Conservation (phyloP, 2,113 vertebrate species). For the Mohoua ochrocephala region DNA sequence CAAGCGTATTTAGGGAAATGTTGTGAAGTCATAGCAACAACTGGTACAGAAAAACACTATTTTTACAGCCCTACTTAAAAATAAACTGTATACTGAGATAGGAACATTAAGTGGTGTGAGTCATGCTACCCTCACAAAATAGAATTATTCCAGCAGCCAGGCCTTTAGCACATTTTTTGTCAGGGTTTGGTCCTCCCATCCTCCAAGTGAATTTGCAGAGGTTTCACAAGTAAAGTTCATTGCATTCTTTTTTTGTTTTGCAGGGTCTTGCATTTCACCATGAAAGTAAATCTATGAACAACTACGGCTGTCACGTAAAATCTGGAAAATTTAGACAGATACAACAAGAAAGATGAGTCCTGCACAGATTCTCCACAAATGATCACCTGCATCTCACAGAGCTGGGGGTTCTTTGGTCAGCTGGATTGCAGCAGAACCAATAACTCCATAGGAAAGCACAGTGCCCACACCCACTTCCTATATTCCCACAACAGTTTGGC, state of each 20-base stretch:
- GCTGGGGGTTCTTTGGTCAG: not conserved
- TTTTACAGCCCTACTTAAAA: constrained; percentile 67
- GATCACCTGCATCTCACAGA: not conserved
- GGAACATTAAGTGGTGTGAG: constrained; percentile 61
- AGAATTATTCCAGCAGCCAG: constrained; percentile 48
- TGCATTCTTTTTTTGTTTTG: not conserved
- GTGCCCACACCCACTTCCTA: not conserved
- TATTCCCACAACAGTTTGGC: not conserved
- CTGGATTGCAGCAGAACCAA: not conserved
- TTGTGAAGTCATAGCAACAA: constrained; percentile 76
- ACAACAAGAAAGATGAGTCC: not conserved
- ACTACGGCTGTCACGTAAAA: not conserved
- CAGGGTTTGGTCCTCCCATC: constrained; percentile 26
- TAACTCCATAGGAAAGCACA: not conserved
- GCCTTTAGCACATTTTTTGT: constrained; percentile 36
- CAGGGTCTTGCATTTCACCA: not conserved
- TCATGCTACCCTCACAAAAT: constrained; percentile 55
- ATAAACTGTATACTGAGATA: constrained; percentile 69
- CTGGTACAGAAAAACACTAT: constrained; percentile 49
- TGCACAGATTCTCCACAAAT: not conserved
- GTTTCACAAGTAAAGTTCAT: not conserved
- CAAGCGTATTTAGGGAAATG: constrained; percentile 69
- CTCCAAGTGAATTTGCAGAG: not conserved
- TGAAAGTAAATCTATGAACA: not conserved
- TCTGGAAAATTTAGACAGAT: not conserved